A percentile compares a stretch with the other conserved stretches of the same genome.
phyloP scores from a whole-genome alignment of 2,888 invertebrate species.

The Ecdyonurus torrentis region DNA sequence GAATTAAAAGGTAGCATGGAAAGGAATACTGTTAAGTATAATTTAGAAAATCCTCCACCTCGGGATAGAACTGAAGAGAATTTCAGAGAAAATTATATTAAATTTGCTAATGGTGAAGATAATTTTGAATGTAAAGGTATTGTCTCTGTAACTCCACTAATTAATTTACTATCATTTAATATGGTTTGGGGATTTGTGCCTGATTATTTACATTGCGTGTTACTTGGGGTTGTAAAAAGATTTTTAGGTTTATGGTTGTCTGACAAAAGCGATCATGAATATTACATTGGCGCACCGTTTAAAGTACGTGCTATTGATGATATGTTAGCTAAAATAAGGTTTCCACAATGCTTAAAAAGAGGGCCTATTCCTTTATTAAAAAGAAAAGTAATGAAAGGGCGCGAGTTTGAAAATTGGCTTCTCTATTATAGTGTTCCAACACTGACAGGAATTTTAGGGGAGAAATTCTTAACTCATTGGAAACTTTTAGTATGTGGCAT shows the following conservation, averaged over 20 bases:
- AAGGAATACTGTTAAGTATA: not conserved
- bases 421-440: slow-evolving; percentile 15
- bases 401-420: slow-evolving; percentile 14
- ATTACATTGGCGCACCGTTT: not conserved
- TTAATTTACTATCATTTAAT: not conserved
- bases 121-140: not conserved
- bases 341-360: not conserved
- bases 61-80: not conserved
- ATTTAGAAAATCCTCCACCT: not conserved
- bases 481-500: slow-evolving; percentile 13
- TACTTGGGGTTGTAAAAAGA: not conserved
- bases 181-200: slow-evolving; percentile 2
- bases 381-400: slow-evolving; percentile 11
- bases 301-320: not conserved
- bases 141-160: not conserved
- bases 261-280: not conserved
- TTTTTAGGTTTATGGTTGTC: not conserved
- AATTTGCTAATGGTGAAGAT: not conserved
- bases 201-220: not conserved
- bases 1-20: not conserved
- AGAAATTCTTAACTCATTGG: slow-evolving; percentile 15
- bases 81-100: not conserved
- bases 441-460: slow-evolving; percentile 12
- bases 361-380: not conserved
- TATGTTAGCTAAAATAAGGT: not conserved